phyloP scores from a whole-genome alignment of 2,888 invertebrate genomes.

The Hoplodrina ambigua region DNA sequence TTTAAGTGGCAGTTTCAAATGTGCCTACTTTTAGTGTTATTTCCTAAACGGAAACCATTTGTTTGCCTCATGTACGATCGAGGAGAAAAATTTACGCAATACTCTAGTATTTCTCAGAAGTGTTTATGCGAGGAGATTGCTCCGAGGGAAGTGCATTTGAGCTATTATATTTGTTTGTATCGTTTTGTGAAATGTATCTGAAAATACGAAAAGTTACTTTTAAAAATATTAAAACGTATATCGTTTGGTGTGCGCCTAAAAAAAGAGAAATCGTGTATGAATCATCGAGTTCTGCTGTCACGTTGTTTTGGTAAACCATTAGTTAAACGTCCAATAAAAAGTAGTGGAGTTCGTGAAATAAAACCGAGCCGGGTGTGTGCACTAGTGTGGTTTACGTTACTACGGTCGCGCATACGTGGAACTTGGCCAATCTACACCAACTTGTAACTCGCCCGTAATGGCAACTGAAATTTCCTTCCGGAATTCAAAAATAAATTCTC shows the following conservation, averaged over 20 bases:
- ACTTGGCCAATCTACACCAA: slow-evolving; percentile 73
- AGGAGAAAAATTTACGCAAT: slow-evolving; percentile 82
- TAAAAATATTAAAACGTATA: slow-evolving; percentile 61
- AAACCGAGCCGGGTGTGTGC: slow-evolving; percentile 70
- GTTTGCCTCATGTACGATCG: slow-evolving; percentile 86
- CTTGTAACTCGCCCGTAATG: slow-evolving; percentile 72
- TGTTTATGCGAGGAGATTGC: slow-evolving; percentile 72
- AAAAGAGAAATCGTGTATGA: slow-evolving; percentile 71
- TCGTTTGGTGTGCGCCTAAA: slow-evolving; percentile 58
- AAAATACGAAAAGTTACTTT: slow-evolving; percentile 44
- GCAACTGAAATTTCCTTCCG: slow-evolving; percentile 67
- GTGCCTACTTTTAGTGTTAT: slow-evolving; percentile 90
- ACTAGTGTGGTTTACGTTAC: slow-evolving; percentile 71
- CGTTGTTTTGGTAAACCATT: slow-evolving; percentile 82
- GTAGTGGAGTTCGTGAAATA: slow-evolving; percentile 75
- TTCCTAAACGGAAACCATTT: slow-evolving; percentile 89
- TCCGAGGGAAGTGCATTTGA: slow-evolving; percentile 60
- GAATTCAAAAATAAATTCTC: slow-evolving; percentile 70
- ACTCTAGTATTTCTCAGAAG: slow-evolving; percentile 74
- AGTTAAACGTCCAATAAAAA: slow-evolving; percentile 82
- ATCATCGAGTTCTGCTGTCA: slow-evolving; percentile 78
- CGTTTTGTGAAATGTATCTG: slow-evolving; percentile 43
- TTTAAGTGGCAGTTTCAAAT: slow-evolving; percentile 90
- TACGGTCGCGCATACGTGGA: slow-evolving; percentile 74
- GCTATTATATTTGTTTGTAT: slow-evolving; percentile 47